Percentiles rank a stretch among this genome's conserved stretches.
Conservation (phyloP, 1,140 invertebrate genomes). For the Spodoptera frugiperda region DNA sequence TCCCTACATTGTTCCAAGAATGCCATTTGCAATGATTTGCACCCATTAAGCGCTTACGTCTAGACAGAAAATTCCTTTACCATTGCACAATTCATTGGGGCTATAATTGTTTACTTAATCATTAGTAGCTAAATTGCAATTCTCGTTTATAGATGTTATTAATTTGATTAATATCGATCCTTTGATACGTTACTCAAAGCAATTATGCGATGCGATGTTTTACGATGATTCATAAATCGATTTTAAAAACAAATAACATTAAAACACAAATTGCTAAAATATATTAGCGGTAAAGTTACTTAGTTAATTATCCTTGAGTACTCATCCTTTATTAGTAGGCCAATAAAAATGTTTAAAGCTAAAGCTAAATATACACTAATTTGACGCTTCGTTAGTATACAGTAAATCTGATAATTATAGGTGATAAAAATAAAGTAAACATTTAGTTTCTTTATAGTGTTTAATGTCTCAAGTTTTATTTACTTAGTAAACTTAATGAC, state of each 20-base stretch:
- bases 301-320: no score
- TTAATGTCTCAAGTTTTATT: background rate
- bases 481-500: background rate
- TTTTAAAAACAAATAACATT: no score
- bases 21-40: constrained; percentile 82
- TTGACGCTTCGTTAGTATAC: no score
- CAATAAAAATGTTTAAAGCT: no score
- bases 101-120: constrained; percentile 23
- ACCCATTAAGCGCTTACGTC: constrained; percentile 73
- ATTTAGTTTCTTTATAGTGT: background rate
- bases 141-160: background rate
- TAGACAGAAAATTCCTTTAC: constrained; percentile 75
- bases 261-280: no score
- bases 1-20: constrained; percentile 66
- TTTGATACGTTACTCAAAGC: background rate
- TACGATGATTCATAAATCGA: no score
- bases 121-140: constrained; percentile 6
- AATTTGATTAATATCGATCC: background rate
- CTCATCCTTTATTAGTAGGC: no score
- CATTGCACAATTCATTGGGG: constrained; percentile 72
- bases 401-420: no score
- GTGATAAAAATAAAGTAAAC: no score
- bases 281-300: no score
- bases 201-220: background rate
- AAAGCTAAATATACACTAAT: no score